Evolutionary conservation across 30 jellyfish, hydroid and myxozoan genomes (phyloP), one percentile per base, ranked within the genome.

Genomic region (Morbakka virulenta): DNA sequence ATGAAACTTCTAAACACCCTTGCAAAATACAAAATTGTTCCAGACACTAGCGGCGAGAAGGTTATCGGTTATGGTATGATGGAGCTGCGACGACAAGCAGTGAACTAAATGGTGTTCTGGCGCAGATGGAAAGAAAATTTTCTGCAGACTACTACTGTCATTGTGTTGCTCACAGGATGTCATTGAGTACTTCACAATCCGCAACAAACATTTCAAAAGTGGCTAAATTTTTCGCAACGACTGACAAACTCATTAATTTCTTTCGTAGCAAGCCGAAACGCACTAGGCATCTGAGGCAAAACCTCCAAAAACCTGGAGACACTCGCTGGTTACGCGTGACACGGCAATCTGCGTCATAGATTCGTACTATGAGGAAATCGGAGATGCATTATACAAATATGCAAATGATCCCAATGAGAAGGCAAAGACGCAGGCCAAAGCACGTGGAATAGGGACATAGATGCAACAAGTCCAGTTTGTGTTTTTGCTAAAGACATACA

Each of bases 1-100:
- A n/a, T n/a, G n/a, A n/a, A n/a, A n/a, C n/a, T n/a, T n/a, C n/a
- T n/a, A n/a, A n/a, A n/a, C n/a, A n/a, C n/a, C n/a, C n/a, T n/a
- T n/a, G n/a, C n/a, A n/a, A n/a, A n/a, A n/a, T n/a, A n/a, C n/a
- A n/a, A n/a, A n/a, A n/a, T n/a, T n/a, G n/a, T n/a, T n/a, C n/a
- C n/a, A n/a, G n/a, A n/a, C n/a, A n/a, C n/a, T 48, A 41, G 79
- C 85, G 13, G 62, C 27, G 62, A 51, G 71, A 73, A 73, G 71
- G 79, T 73, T 27, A 32, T 73, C 64, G 77, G 85, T 61, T 75
- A 62, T 76, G 78, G 13, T 75, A 75, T 35, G 80, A 26, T 57
- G 87, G 87, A 76, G 87, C 87, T 6, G 80, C 79, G 57, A 76
- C 80, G 34, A 76, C 32, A 79, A n/a, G n/a, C n/a, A n/a, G n/a